Percentiles rank a stretch among this genome's conserved stretches.
These are phyloP conservation scores for Babyrousa celebensis DNA, from an alignment of 2,797 vertebrate species.

Conservation along the genomic window DNA sequence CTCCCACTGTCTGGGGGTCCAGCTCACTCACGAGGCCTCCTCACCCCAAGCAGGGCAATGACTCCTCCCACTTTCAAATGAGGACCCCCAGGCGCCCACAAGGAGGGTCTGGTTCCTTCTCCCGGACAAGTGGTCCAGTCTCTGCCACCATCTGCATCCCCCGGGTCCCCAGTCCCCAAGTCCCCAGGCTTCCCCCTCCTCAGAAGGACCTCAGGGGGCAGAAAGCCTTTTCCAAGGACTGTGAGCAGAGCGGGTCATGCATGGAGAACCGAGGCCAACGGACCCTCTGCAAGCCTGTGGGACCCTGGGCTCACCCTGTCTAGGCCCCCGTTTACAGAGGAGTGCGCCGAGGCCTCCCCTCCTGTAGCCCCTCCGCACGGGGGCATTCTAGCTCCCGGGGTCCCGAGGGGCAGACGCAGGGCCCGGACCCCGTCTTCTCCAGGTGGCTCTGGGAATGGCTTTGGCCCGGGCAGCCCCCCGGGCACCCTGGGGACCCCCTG, in stretches of 20 bases:
- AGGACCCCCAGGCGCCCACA: neutral
- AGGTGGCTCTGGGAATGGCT: neutral
- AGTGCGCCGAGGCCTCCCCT: neutral
- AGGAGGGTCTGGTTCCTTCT: neutral
- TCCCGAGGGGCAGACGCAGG: neutral
- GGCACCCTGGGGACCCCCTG: neutral
- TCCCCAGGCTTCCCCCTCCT: neutral
- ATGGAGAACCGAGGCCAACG: neutral
- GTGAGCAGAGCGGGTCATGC: neutral
- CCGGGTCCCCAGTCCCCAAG: rapidly evolving
- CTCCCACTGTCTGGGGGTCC: neutral
- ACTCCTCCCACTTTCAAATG: neutral
- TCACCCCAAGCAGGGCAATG: neutral
- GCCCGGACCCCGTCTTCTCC: neutral
- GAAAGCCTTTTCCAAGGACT: neutral
- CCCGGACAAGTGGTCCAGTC: neutral
- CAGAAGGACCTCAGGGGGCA: neutral
- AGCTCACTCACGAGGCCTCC: neutral
- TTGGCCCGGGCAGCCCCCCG: neutral
- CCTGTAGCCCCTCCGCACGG: neutral
- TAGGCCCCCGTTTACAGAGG: too few species aligned
- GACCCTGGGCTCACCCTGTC: neutral
- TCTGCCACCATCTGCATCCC: neutral
- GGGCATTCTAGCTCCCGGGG: neutral
- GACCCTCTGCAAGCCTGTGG: neutral